These are phyloP conservation scores for Pogonocichla stellata DNA, from an alignment of 2,113 vertebrate species.

Conservation along the genomic window DNA sequence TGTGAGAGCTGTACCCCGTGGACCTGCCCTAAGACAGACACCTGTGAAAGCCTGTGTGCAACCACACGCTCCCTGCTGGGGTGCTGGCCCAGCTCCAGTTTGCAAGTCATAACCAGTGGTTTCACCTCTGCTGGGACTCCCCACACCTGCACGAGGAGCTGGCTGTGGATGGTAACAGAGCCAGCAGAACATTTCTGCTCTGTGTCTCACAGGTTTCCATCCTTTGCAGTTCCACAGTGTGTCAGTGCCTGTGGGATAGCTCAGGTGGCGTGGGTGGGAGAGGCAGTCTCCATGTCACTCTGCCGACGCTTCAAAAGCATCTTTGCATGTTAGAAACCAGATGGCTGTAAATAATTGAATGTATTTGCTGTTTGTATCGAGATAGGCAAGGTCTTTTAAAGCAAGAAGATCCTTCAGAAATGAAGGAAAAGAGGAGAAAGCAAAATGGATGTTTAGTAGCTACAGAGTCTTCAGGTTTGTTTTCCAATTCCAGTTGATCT, in stretches of 20 bases:
- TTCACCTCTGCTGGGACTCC: background rate
- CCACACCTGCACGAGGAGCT: background rate
- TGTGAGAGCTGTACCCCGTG: rapidly evolving
- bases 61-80: rapidly evolving
- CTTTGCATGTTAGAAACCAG: background rate
- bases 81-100: background rate
- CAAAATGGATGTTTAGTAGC: background rate
- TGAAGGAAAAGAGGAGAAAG: background rate
- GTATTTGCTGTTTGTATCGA: background rate
- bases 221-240: background rate
- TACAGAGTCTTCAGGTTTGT: background rate
- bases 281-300: background rate
- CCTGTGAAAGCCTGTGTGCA: background rate
- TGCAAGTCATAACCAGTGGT: background rate
- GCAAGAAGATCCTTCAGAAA: background rate
- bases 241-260: background rate
- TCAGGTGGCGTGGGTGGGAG: background rate
- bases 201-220: background rate
- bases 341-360: background rate
- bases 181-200: background rate
- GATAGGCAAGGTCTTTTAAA: background rate
- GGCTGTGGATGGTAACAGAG: rapidly evolving
- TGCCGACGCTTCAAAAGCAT: background rate
- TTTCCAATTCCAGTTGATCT: background rate
- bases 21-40: background rate